Evolutionary conservation across 2,797 vertebrate genomes (phyloP), one percentile per base, ranked within the genome.

Genomic region (Chelonia mydas): DNA sequence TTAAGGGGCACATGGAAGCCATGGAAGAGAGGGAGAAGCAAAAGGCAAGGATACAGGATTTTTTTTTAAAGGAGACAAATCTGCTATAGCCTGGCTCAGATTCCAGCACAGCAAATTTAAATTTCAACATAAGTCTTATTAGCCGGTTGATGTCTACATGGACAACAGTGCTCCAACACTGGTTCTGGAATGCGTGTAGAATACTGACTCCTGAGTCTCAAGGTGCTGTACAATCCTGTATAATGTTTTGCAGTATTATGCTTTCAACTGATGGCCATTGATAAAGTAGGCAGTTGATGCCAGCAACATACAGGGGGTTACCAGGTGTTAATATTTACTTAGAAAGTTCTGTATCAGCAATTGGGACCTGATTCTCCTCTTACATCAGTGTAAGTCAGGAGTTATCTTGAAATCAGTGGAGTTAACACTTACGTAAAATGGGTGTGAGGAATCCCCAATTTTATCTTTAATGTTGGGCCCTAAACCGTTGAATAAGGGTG

Each of bases 11-110:
- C 41, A 95, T 98, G 5, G 87, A 92, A 80, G 87, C 87, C 28
- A 50, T 97, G 77, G 97, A 98, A 90, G 97, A 97, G 33, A 97
- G 92, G 55, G 97, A 98, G 74, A 96, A 37, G 76, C 95, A 96
- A 85, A 97, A 97, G 96, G 98, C 94, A 94, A 95, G 95, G 31
- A 47, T 21, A 25, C 7, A 27, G 31, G 41, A 21, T 6, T 21
- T 54, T 74, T 41, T 50, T 15, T 25, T 15, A 27, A 19, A 28
- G 13, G 41, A 41, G 23, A 9, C 6, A 37, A 23, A 80, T 47
- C 16, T 68, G 61, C 27, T 31, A 53, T 79, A 83, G 21, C 53
- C 72, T 65, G 31, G 21, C 72, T 76, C 72, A 78, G 45, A 25
- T 80, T 11, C 31, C 50, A 37, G 21, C 41, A 37, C 72, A 65